phyloP scores from a whole-genome alignment of 2,797 vertebrate species.

The Betta splendens region DNA sequence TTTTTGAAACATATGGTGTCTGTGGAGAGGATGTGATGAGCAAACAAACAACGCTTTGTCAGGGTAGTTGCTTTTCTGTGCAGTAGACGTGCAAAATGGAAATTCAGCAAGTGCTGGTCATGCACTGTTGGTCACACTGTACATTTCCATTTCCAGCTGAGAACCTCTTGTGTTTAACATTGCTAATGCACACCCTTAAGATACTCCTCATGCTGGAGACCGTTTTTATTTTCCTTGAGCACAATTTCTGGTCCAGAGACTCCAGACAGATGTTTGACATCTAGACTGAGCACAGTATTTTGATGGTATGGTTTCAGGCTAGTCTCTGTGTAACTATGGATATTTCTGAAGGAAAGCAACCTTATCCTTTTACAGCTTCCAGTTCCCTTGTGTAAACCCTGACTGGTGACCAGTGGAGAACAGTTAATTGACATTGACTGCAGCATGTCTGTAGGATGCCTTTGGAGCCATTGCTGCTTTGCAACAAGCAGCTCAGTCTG shows the following conservation, averaged over 20 bases:
- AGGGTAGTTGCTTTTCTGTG: conserved; percentile 15
- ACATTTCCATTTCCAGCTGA: conserved; percentile 29
- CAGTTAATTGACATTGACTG: conserved; percentile 73
- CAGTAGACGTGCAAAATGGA: conserved; percentile 38
- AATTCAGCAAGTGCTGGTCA: conserved; percentile 24
- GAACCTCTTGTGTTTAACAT: conserved; percentile 2
- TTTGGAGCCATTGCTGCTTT: conserved; percentile 55
- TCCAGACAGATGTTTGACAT: background rate
- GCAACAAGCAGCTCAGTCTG: conserved; percentile 61
- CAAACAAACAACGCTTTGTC: conserved; percentile 31
- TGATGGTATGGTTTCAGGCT: too few species aligned
- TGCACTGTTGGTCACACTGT: conserved; percentile 23
- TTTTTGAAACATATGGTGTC: conserved; percentile 12
- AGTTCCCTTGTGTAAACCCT: conserved; percentile 15
- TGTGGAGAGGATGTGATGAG: conserved; percentile 18
- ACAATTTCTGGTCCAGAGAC: background rate
- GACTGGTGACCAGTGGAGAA: conserved; percentile 40
- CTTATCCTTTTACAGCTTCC: background rate
- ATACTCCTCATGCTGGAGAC: background rate
- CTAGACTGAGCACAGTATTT: too few species aligned
- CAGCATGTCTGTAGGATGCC: conserved; percentile 65
- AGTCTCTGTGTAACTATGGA: too few species aligned
- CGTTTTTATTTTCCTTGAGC: background rate
- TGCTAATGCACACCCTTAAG: conserved; percentile 6
- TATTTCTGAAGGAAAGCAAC: background rate